These are phyloP conservation scores for Cyphomyrus plagiostoma DNA, from an alignment of 2,113 vertebrate species.

Conservation along the genomic window DNA sequence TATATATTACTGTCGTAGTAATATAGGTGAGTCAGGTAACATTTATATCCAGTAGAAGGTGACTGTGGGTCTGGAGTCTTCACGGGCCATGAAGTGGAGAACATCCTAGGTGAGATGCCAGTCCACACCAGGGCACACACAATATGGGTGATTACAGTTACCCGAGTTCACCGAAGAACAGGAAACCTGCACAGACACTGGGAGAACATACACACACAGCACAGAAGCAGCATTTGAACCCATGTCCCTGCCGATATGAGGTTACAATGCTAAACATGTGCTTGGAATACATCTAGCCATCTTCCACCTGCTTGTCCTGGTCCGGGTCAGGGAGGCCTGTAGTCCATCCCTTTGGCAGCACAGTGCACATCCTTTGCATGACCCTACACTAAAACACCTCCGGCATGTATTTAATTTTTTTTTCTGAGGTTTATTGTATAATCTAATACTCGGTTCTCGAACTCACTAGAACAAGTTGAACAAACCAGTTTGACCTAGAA, in stretches of 20 bases:
- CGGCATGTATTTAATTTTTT: neutral
- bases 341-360: neutral
- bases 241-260: neutral
- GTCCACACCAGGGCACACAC: neutral
- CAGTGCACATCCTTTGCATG: neutral
- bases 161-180: neutral
- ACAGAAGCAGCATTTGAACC: neutral
- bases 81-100: neutral
- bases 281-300: neutral
- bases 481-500: too few species aligned
- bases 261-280: neutral
- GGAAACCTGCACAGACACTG: neutral
- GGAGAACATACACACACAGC: neutral
- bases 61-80: neutral
- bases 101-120: neutral
- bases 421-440: neutral
- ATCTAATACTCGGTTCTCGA: neutral
- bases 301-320: neutral
- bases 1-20: neutral
- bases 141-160: neutral
- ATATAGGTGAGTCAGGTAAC: neutral
- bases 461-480: too few species aligned
- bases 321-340: neutral
- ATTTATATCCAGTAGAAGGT: neutral
- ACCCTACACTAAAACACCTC: neutral